Evolutionary conservation across 2,888 invertebrate genomes (phyloP).

Genomic region (Aradus depressus): DNA sequence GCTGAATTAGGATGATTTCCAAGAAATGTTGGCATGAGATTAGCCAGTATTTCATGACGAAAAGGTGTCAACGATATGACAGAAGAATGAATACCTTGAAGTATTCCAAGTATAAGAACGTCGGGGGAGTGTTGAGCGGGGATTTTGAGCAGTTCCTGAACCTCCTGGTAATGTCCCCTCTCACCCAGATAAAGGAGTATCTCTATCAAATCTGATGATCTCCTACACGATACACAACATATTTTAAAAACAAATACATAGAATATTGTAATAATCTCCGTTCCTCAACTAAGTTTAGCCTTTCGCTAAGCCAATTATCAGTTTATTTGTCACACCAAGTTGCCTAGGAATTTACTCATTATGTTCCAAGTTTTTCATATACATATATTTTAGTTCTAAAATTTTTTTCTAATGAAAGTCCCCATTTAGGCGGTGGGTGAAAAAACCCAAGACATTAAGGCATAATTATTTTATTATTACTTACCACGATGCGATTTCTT

Average conservation of each 20-base stretch:
- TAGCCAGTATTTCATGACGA: conserved; percentile 76
- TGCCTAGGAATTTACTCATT: too few relatives aligned
- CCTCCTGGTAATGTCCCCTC: conserved; percentile 67
- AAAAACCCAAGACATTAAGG: too few relatives aligned
- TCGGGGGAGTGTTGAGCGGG: conserved; percentile 92
- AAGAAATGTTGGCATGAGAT: conserved; percentile 83
- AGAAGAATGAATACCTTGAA: conserved; percentile 70
- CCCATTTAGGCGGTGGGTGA: too few relatives aligned
- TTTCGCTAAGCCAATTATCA: too few relatives aligned
- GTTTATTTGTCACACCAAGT: too few relatives aligned
- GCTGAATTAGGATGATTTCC: conserved; percentile 94
- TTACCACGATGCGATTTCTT: conserved; percentile 82
- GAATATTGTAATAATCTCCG: too few relatives aligned
- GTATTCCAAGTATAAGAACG: conserved; percentile 73
- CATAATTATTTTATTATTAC: too few relatives aligned
- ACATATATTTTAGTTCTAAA: too few relatives aligned
- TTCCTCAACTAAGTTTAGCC: too few relatives aligned
- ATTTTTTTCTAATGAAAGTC: too few relatives aligned
- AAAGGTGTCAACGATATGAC: conserved; percentile 60
- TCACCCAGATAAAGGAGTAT: conserved; percentile 77
- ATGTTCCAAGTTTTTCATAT: too few relatives aligned
- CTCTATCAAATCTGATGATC: conserved; percentile 84
- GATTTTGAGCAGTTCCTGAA: conserved; percentile 81
- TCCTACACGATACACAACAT: conserved; percentile 38
- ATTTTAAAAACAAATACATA: too few relatives aligned